Base-by-base conservation (phyloP, 2,797 vertebrate species). In the Lacerta bilineata region DNA sequence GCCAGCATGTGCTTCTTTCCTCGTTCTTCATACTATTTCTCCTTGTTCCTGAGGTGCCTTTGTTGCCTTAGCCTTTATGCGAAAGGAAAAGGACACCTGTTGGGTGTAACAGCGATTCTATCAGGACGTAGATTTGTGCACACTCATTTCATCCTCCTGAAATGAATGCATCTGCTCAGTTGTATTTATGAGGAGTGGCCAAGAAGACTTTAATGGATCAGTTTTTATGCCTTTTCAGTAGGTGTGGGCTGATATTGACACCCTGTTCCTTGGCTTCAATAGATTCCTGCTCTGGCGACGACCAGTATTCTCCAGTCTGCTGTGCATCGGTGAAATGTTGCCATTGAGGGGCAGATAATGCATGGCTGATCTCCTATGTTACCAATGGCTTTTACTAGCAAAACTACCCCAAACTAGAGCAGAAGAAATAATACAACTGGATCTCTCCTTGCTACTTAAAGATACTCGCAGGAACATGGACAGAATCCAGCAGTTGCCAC, bases 221-320 rank as follows among this genome's bases (percentile, higher is more conserved):
- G 50, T 5, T 87, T 87, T 10, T 76, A 0, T 91, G 78, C 91
- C 85, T 80, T 90, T 41, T 89, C 36, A 64, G 86, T 85, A 72
- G 89, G 74, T 64, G 3, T 84, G 50, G 92, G 85, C 94, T 96
- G 94, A 96, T 93, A 75, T 92, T 90, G 80, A 88, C 96, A 77
- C 96, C 88, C 92, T 97, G 92, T 97, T 96, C 95, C 95, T 97
- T 97, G 96, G 94, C 95, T 97, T 97, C 92, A 96, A 94, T 97
- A 99, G 98, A 98, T 98, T 96, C 97, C 98, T 95, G 98, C 98
- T 95, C 98, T 98, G 93, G 98, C 98, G 96, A 97, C 98, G 94
- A 97, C 98, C 96, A 96, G 97, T 94, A 97, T 97, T 96, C 98
- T 98, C 95, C 98, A 98, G 97, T 97, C 98, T 95, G 96, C 97